These are phyloP conservation scores for Asteroscopus sphinx DNA, from an alignment of 2,888 invertebrate genomes.

Conservation along the genomic window DNA sequence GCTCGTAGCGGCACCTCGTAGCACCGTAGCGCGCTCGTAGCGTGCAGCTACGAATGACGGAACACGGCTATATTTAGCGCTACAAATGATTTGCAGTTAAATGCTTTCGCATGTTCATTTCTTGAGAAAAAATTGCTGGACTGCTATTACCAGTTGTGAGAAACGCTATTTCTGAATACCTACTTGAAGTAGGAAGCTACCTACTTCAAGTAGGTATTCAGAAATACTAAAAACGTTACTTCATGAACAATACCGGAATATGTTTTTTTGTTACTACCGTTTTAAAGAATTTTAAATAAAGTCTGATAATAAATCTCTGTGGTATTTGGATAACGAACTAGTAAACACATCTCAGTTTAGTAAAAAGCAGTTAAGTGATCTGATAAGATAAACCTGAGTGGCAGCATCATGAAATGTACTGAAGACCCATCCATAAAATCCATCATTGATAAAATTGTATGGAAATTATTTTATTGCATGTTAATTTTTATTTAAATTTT, in stretches of 20 bases:
- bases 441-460: too few relatives aligned
- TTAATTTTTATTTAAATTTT: too few relatives aligned
- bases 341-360: too few relatives aligned
- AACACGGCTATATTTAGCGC: conserved; percentile 44
- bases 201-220: conserved; percentile 11
- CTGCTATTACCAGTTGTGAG: conserved; percentile 31
- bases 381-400: too few relatives aligned
- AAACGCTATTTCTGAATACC: conserved; percentile 32
- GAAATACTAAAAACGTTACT: conserved; percentile 32
- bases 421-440: too few relatives aligned
- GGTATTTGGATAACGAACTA: too few relatives aligned
- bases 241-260: conserved; percentile 30
- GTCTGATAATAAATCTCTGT: too few relatives aligned
- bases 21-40: conserved; percentile 53
- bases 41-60: conserved; percentile 47
- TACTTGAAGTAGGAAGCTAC: not conserved
- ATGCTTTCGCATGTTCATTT: conserved; percentile 43
- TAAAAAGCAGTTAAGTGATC: too few relatives aligned
- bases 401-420: too few relatives aligned
- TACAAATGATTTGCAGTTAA: conserved; percentile 46
- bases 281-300: too few relatives aligned
- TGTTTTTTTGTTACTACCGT: too few relatives aligned
- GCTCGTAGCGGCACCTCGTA: conserved; percentile 27
- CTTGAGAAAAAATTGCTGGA: conserved; percentile 28
- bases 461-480: too few relatives aligned